Percentiles rank a stretch among this genome's conserved stretches.
phyloP scores from a whole-genome alignment of 2,113 vertebrate genomes.

The Myotis lucifugus region DNA sequence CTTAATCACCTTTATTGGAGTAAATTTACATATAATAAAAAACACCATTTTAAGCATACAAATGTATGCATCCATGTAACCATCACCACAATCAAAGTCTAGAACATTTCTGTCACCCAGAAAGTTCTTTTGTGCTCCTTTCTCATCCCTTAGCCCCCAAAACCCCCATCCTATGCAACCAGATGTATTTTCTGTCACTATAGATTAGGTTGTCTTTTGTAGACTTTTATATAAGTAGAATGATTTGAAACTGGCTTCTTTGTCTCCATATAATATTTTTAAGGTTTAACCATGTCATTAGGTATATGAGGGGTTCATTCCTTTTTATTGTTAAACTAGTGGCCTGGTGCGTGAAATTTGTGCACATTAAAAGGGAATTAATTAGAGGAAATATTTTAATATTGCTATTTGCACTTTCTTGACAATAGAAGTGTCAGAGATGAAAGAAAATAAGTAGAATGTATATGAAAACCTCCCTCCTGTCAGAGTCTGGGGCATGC shows the following conservation, averaged over 20 bases:
- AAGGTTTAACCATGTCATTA: neutral
- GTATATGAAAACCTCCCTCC: too few species aligned
- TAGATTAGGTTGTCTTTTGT: neutral
- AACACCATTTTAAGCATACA: neutral
- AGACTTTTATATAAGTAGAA: neutral
- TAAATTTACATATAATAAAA: neutral
- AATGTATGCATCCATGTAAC: neutral
- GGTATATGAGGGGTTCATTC: neutral
- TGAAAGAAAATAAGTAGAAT: too few species aligned
- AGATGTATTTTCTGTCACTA: neutral
- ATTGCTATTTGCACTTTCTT: too few species aligned
- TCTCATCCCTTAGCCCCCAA: neutral
- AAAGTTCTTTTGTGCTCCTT: neutral
- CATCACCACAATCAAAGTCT: neutral
- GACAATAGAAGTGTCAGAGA: too few species aligned
- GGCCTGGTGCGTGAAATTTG: too few species aligned
- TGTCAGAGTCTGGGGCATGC: too few species aligned
- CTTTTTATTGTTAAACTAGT: neutral
- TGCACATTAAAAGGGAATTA: too few species aligned
- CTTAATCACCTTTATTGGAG: neutral
- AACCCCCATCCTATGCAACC: neutral
- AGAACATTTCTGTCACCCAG: neutral
- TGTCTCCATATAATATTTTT: neutral
- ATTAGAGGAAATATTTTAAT: too few species aligned
- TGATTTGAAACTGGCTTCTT: constrained; percentile 13